Evolutionary conservation across 2,797 vertebrate species (phyloP).

Genomic region (Muraenolepis orangiensis): DNA sequence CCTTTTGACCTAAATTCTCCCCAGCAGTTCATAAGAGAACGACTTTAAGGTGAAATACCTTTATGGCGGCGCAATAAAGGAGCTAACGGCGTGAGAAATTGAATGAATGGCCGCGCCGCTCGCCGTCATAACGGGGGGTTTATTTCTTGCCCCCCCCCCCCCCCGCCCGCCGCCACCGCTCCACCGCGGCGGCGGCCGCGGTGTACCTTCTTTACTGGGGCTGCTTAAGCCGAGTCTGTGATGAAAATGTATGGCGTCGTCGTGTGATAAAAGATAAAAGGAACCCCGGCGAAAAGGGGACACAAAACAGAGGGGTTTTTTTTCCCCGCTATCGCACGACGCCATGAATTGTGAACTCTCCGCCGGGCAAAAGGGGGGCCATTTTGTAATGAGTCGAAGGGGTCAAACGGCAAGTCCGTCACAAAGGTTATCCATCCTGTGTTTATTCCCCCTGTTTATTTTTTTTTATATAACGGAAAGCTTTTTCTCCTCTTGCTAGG

Average conservation of each 20-base stretch:
- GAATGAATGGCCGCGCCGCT: constrained; percentile 79
- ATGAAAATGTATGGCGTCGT: not conserved
- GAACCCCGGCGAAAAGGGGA: not conserved
- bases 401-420: not conserved
- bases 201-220: constrained; percentile 4
- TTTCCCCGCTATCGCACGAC: too few relatives aligned
- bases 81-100: constrained; percentile 78
- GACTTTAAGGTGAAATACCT: constrained; percentile 71
- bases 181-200: constrained; percentile 63
- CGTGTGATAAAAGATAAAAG: not conserved
- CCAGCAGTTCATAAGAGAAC: constrained; percentile 73
- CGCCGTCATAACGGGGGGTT: constrained; percentile 36
- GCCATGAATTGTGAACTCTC: not conserved
- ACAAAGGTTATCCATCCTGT: not conserved
- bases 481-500: not conserved
- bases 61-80: constrained; percentile 77
- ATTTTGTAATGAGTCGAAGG: not conserved
- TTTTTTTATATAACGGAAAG: not conserved
- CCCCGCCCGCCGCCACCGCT: not conserved
- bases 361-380: too few relatives aligned
- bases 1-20: constrained; percentile 76
- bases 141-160: too few relatives aligned
- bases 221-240: not conserved
- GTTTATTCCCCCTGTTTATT: not conserved
- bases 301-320: not conserved